These are phyloP conservation scores for Sepioteuthis lessoniana DNA, from an alignment of 2,888 invertebrate species.

Conservation along the genomic window DNA sequence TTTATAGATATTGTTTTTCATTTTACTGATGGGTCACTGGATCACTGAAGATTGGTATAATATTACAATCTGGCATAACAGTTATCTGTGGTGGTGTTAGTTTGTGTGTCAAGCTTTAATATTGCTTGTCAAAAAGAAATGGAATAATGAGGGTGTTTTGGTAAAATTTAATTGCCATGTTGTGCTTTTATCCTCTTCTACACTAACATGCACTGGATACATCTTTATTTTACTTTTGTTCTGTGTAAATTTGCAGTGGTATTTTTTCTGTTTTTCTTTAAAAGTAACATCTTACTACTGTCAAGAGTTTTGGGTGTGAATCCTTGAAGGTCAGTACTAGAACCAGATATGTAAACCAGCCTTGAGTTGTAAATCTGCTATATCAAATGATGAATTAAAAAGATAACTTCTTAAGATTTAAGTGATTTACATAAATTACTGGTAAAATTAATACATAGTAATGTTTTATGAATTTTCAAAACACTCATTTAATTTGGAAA, in stretches of 20 bases:
- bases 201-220: neutral
- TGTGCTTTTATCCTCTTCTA: neutral
- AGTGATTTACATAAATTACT: neutral
- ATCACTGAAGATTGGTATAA: neutral
- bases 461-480: neutral
- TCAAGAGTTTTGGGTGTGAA: neutral
- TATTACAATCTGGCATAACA: slow-evolving; percentile 17
- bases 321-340: slow-evolving; percentile 39
- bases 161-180: neutral
- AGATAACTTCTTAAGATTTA: neutral
- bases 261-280: neutral
- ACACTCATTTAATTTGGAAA: neutral
- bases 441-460: neutral
- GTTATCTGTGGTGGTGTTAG: neutral
- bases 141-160: neutral
- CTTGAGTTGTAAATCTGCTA: neutral
- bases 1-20: too few relatives aligned
- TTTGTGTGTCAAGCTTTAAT: neutral
- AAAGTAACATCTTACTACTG: slow-evolving; percentile 42
- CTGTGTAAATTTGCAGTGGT: slow-evolving; percentile 3
- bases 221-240: neutral
- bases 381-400: neutral
- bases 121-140: neutral
- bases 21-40: neutral
- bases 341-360: neutral